Conservation (phyloP, 2,113 vertebrate species). For the Plecotus auritus region DNA sequence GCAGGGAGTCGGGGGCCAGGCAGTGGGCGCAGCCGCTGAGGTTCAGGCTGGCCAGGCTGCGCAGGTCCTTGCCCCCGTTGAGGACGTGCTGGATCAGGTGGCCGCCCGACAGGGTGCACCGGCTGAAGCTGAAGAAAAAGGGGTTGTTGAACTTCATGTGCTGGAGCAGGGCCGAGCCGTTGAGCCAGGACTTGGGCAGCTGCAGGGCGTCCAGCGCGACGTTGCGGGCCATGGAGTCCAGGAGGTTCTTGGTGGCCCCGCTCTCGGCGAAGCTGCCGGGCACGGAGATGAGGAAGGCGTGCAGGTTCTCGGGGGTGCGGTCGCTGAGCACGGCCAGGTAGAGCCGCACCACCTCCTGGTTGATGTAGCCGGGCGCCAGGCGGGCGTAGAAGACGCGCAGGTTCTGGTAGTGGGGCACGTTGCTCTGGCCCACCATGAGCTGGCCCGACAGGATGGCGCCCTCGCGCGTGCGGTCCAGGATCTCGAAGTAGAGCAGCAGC, state of each 20-base stretch:
- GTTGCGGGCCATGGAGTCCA: constrained; percentile 89
- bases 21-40: constrained; percentile 92
- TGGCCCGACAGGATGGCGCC: constrained; percentile 91
- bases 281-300: constrained; percentile 92
- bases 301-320: constrained; percentile 90
- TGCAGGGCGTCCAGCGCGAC: constrained; percentile 92
- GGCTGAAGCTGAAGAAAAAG: constrained; percentile 93
- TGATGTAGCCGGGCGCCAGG: constrained; percentile 94
- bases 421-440: constrained; percentile 98
- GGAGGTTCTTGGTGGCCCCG: constrained; percentile 88
- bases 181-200: constrained; percentile 93
- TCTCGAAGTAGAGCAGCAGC: constrained; percentile 93
- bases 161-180: constrained; percentile 86
- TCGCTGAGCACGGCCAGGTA: constrained; percentile 95
- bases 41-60: constrained; percentile 89
- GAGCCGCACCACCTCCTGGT: constrained; percentile 94
- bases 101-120: constrained; percentile 87
- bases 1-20: constrained; percentile 84
- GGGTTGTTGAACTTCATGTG: constrained; percentile 91
- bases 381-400: constrained; percentile 93
- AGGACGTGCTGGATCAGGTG: constrained; percentile 90
- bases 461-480: constrained; percentile 90
- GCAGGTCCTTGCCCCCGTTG: constrained; percentile 85
- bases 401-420: constrained; percentile 95
- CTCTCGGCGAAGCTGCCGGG: constrained; percentile 90